Evolutionary conservation across 2,888 invertebrate genomes (phyloP).

Genomic region (Hydraecia micacea): DNA sequence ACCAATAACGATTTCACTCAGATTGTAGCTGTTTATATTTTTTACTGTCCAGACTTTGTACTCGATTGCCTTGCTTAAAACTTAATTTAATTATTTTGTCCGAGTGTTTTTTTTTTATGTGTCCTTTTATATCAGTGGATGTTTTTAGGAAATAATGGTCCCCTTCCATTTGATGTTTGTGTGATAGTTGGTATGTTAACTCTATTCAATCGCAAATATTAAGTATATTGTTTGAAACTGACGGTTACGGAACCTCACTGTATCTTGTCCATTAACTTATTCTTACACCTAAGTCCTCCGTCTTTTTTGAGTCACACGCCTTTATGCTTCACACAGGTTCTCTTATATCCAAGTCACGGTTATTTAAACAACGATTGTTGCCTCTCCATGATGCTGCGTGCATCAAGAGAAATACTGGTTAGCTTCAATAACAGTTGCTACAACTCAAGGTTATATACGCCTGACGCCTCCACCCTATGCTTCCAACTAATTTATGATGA

Average conservation of each 20-base stretch:
- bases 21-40: slow-evolving; percentile 72
- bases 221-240: slow-evolving; percentile 1
- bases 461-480: neutral
- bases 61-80: slow-evolving; percentile 10
- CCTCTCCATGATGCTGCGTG: too few species aligned
- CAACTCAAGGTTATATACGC: neutral
- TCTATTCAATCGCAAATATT: neutral
- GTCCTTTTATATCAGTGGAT: neutral
- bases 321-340: slow-evolving; percentile 3
- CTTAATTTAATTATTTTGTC: slow-evolving; percentile 21
- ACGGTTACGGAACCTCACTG: neutral
- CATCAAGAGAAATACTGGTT: neutral
- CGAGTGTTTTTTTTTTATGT: neutral
- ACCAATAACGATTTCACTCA: slow-evolving; percentile 82
- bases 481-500: neutral
- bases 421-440: neutral
- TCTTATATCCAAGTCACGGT: neutral
- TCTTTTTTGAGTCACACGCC: neutral
- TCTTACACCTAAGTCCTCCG: neutral
- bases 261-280: neutral
- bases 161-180: neutral
- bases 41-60: slow-evolving; percentile 55
- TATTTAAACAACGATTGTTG: neutral
- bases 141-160: slow-evolving; percentile 2
- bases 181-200: neutral